These are phyloP conservation scores for Hypomecis atomaria DNA, from an alignment of 2,888 invertebrate species.

Conservation along the genomic window DNA sequence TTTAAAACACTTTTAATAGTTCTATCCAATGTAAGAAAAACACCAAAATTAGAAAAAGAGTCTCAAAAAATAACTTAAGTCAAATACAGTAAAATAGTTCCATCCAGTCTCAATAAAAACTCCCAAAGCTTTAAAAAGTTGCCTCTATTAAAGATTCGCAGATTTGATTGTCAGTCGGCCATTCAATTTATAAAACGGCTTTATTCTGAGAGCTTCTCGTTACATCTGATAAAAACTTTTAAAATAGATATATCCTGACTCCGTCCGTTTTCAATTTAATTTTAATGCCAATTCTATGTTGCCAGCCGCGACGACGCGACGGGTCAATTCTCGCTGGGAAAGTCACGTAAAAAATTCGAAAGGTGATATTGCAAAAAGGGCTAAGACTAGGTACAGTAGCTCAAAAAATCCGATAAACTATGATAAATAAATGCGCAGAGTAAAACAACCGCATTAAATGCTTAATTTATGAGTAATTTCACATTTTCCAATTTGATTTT, in stretches of 20 bases:
- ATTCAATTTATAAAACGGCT: constrained; percentile 22
- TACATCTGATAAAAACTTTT: constrained; percentile 30
- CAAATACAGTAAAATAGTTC: constrained; percentile 5
- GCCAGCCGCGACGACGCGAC: constrained; percentile 13
- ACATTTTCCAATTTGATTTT: too few species aligned
- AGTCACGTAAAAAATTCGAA: too few species aligned
- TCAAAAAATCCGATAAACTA: too few species aligned
- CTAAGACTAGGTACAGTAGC: too few species aligned
- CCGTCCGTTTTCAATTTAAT: constrained; percentile 32
- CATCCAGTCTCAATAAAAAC: not conserved
- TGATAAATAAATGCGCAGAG: too few species aligned
- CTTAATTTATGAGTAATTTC: too few species aligned
- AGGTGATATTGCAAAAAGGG: too few species aligned
- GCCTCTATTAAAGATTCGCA: constrained; percentile 2
- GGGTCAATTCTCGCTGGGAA: not conserved
- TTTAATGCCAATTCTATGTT: constrained; percentile 21
- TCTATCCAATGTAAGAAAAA: not conserved
- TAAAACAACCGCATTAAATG: too few species aligned
- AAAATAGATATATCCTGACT: constrained; percentile 13
- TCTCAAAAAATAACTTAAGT: too few species aligned
- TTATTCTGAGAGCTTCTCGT: constrained; percentile 20
- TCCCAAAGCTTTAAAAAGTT: constrained; percentile 13
- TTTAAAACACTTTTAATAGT: too few species aligned
- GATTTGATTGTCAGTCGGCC: constrained; percentile 21
- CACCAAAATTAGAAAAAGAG: not conserved